phyloP scores from a whole-genome alignment of 2,113 vertebrate genomes.

The Hippopotamus amphibius region DNA sequence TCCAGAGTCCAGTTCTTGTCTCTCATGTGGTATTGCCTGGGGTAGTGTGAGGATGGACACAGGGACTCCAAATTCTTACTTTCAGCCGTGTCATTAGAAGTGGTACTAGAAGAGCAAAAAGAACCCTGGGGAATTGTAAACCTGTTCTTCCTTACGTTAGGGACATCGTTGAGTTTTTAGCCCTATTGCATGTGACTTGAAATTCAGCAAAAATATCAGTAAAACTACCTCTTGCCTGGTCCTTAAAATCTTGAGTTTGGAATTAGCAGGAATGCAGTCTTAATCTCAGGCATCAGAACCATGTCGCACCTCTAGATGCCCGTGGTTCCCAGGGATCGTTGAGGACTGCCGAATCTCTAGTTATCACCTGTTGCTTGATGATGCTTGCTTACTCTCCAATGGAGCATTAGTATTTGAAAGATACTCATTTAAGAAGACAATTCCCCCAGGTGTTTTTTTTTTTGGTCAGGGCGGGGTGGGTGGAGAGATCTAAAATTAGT shows the following conservation, averaged over 20 bases:
- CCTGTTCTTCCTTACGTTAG: neutral
- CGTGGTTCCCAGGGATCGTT: neutral
- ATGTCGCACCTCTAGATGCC: neutral
- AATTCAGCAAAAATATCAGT: neutral
- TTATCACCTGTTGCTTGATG: neutral
- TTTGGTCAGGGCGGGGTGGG: no score
- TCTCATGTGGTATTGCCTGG: fast-evolving
- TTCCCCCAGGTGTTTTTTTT: neutral
- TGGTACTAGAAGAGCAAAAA: neutral
- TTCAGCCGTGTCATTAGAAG: neutral
- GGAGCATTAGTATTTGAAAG: neutral
- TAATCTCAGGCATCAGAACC: neutral
- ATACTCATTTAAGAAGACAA: neutral
- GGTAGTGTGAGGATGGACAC: fast-evolving
- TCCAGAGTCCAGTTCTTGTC: neutral
- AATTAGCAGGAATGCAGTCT: neutral
- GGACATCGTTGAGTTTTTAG: neutral
- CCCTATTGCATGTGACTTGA: neutral
- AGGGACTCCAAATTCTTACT: fast-evolving
- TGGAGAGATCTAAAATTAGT: neutral
- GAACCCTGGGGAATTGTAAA: neutral
- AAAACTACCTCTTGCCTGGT: neutral
- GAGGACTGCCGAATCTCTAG: neutral
- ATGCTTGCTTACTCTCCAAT: neutral
- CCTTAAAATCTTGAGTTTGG: neutral